phyloP scores from a whole-genome alignment of 1,140 invertebrate genomes.

The Trissolcus basalis region DNA sequence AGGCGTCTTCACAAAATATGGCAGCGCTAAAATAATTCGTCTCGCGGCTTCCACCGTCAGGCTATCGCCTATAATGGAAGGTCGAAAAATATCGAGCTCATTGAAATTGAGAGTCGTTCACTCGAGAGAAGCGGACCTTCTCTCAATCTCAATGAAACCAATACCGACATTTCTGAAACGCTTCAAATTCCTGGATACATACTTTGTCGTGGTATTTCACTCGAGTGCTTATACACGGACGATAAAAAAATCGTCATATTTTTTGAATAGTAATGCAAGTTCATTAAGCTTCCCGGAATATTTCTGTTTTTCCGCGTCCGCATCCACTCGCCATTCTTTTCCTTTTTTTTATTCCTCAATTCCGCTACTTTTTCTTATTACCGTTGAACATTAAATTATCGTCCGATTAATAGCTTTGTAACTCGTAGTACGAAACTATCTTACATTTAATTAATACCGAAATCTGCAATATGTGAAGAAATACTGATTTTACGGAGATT shows the following conservation, averaged over 20 bases:
- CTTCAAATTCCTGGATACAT: conserved; percentile 32
- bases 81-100: conserved; percentile 36
- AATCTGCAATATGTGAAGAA: too few species aligned
- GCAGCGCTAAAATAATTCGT: conserved; percentile 37
- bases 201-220: conserved; percentile 15
- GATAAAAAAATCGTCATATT: conserved; percentile 4
- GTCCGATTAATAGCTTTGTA: too few species aligned
- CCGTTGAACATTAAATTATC: too few species aligned
- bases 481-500: too few species aligned
- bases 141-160: conserved; percentile 42
- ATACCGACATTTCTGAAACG: conserved; percentile 16
- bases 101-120: conserved; percentile 40
- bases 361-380: too few species aligned
- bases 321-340: too few species aligned
- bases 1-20: conserved; percentile 19
- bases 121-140: conserved; percentile 45
- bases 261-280: too few species aligned
- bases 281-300: too few species aligned
- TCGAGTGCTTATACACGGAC: conserved; percentile 11
- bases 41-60: conserved; percentile 7
- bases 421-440: too few species aligned
- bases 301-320: too few species aligned
- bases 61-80: conserved; percentile 29
- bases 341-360: too few species aligned
- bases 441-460: too few species aligned